These are phyloP conservation scores for Macrosiphum euphorbiae DNA, from an alignment of 2,888 invertebrate species.

Conservation along the genomic window DNA sequence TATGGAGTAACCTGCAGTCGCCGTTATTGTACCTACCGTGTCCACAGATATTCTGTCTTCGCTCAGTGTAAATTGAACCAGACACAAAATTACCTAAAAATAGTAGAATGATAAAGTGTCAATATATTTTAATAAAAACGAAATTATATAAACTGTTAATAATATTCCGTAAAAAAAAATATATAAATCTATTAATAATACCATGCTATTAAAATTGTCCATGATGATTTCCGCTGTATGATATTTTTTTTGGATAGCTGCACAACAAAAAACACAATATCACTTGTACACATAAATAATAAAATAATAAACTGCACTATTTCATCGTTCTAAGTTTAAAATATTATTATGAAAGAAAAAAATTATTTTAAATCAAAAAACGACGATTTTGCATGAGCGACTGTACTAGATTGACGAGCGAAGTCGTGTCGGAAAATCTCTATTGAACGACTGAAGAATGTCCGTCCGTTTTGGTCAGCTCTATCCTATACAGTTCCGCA, in stretches of 20 bases:
- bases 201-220: conserved; percentile 35
- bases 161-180: background rate
- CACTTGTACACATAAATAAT: background rate
- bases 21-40: conserved; percentile 54
- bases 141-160: background rate
- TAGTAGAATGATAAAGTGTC: background rate
- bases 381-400: conserved; percentile 22
- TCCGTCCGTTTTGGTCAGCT: conserved; percentile 58
- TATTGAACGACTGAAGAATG: conserved; percentile 61
- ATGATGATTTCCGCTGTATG: background rate
- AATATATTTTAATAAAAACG: background rate
- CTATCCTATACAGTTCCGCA: conserved; percentile 55
- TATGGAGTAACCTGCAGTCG: conserved; percentile 57
- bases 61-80: background rate
- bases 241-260: background rate
- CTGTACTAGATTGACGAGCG: conserved; percentile 42
- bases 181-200: background rate
- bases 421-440: conserved; percentile 57
- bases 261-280: background rate
- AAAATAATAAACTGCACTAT: conserved; percentile 28
- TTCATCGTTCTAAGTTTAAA: conserved; percentile 21
- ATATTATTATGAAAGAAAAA: background rate
- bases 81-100: conserved; percentile 42
- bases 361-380: background rate
- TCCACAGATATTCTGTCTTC: conserved; percentile 60